These are phyloP conservation scores for Argyrosomus japonicus DNA, from an alignment of 2,113 vertebrate genomes.

Conservation along the genomic window DNA sequence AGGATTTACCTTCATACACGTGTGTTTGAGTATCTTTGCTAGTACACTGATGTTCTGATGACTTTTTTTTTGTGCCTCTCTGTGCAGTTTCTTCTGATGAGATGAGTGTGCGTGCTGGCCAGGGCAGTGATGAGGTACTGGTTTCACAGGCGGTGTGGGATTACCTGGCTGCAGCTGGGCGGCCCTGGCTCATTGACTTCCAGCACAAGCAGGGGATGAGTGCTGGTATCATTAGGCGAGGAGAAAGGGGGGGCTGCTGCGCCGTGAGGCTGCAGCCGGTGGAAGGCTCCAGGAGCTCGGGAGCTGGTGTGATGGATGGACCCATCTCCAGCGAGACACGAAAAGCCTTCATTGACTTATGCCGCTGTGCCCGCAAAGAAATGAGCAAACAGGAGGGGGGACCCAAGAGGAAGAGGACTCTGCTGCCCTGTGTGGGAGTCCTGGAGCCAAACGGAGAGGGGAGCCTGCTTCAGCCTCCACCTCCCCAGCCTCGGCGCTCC, in stretches of 20 bases:
- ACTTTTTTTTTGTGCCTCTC: constrained; percentile 46
- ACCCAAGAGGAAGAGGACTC: constrained; percentile 87
- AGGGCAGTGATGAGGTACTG: constrained; percentile 92
- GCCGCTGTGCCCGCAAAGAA: constrained; percentile 90
- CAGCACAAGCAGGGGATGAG: constrained; percentile 91
- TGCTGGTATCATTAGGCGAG: constrained; percentile 89
- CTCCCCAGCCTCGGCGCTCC: constrained; percentile 82
- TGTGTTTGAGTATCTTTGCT: constrained; percentile 16
- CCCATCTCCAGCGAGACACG: constrained; percentile 86
- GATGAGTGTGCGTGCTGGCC: constrained; percentile 88
- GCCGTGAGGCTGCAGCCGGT: constrained; percentile 90
- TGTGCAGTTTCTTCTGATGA: constrained; percentile 86
- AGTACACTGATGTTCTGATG: constrained; percentile 22
- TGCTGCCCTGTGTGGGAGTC: constrained; percentile 84
- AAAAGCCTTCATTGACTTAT: constrained; percentile 88
- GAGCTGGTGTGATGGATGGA: constrained; percentile 83
- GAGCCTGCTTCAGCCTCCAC: constrained; percentile 81
- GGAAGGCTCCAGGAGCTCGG: constrained; percentile 82
- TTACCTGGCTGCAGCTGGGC: constrained; percentile 91
- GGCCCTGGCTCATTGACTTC: constrained; percentile 91
- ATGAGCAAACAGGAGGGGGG: constrained; percentile 89
- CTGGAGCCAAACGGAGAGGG: constrained; percentile 79
- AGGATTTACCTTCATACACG: neutral
- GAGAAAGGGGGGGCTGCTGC: constrained; percentile 95
- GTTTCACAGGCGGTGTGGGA: constrained; percentile 95